Base-by-base conservation (phyloP, 2,888 invertebrate species). In the Muscina levida region DNA sequence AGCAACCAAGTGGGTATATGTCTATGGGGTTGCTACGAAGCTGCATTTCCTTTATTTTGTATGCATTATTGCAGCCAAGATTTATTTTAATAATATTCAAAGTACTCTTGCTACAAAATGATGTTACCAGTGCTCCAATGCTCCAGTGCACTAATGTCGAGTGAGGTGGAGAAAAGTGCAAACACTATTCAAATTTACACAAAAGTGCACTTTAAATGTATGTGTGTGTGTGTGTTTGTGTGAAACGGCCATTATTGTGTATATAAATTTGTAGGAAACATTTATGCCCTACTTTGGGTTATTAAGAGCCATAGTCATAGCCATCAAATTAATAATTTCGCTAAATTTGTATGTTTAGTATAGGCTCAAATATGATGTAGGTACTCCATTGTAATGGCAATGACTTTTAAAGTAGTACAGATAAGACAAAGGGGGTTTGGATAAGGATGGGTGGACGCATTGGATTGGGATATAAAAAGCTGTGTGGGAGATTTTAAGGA, bases 81-180 rank as follows among this genome's bases (percentile, higher is more conserved):
- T 79, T 82, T 82, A 82, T 82, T 77, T 72, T 74, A 82, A 82
- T 82, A 82, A 79, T 77, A 77, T 82, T 79, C 74, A 77, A 82
- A 79, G 74, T 74, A 73, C 79, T 73, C 56, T 51, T 39, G 26
- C n/a, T 19, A 15, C 15, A 46, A 59, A 59, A 24, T 26, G 15
- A 26, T 19, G 42, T 51, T 46, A 26, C 46, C 66, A 46, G 37
- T 59, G 59, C 59, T 59, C 59, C 59, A 59, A 8, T 37, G 59
- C 59, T 37, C 37, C 59, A 5, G 15, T 17, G n/a, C 17, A 59
- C 53, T 53, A 22, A 53, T 10, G 44, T 44, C 10, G 10, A n/a
- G n/a, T 8, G 44, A 44, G 10, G 48, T 48, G 57, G 2, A 59
- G 26, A 77, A 75, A 19, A 48, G 70, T 17, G 65, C 79, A 72